Evolutionary conservation across 2,888 invertebrate genomes (phyloP), one percentile per base, ranked within the genome.

Genomic region (Agrotis ipsilon): DNA sequence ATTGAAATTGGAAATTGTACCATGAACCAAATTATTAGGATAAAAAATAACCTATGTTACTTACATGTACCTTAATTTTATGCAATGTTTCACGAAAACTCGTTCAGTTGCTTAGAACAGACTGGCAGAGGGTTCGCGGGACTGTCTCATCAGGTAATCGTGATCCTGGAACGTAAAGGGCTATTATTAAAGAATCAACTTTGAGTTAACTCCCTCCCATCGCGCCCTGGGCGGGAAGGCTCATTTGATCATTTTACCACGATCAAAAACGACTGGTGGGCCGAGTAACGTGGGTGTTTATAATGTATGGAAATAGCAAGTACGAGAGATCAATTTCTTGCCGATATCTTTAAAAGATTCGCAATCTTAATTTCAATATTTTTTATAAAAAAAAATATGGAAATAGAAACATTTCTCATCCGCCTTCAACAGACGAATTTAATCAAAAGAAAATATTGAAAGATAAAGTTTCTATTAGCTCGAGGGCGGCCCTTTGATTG

Each of bases 361-460:
- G n/a, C 64, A 61, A 70, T 72, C 79, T 71, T 66, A 75, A 72
- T 66, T 57, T 55, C 39, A 62, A 55, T 52, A 24, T 81, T 68
- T 81, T 68, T 63, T 11, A 24, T 21, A 43, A 48, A 59, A 68
- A n/a, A 63, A 83, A 71, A 58, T 51, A 68, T 68, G 18, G 45
- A 59, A 73, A 80, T 63, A 55, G 68, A 72, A 67, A 69, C 27
- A 73, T 70, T 64, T 76, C 65, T 62, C 69, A 62, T 75, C 52
- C 49, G 19, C 59, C 51, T 69, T 72, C 61, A 63, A 64, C 55
- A 76, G 68, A 64, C 75, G 71, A 82, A 86, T 75, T 86, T 86
- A 89, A 89, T 88, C 86, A 89, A 87, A 88, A 83, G 86, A 86
- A 87, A 90, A 89, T 87, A 88, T 87, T 80, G 75, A 78, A 79